Conservation (phyloP, 2,888 invertebrate genomes). For the Priocnemis perturbator region DNA sequence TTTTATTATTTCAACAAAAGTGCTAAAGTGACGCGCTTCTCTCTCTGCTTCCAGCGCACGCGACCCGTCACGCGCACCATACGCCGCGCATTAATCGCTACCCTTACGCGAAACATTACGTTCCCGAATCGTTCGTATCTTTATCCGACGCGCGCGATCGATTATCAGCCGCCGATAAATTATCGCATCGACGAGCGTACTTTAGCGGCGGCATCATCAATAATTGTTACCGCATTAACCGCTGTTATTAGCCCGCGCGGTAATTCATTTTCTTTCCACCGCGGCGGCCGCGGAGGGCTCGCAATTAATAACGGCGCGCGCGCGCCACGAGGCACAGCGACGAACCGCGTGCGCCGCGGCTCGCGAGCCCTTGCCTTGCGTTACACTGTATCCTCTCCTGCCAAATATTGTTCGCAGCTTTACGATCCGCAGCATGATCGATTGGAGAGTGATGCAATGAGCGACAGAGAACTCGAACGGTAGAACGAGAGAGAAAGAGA, state of each 20-base stretch:
- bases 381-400: constrained; percentile 26
- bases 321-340: constrained; percentile 40
- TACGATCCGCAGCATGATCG: not conserved
- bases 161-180: constrained; percentile 51
- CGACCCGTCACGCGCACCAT: too few relatives aligned
- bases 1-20: too few relatives aligned
- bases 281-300: constrained; percentile 1
- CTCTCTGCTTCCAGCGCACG: too few relatives aligned
- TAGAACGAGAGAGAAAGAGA: constrained; percentile 19
- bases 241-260: constrained; percentile 47
- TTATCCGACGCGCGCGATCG: constrained; percentile 24
- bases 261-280: constrained; percentile 38
- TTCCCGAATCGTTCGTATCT: constrained; percentile 1
- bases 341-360: constrained; percentile 41
- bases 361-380: constrained; percentile 37
- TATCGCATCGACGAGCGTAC: constrained; percentile 46
- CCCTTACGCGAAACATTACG: not conserved
- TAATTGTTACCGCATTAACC: constrained; percentile 52
- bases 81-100: not conserved
- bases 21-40: too few relatives aligned
- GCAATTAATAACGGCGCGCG: constrained; percentile 47
- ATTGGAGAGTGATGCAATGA: not conserved
- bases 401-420: too few relatives aligned
- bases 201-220: constrained; percentile 55
- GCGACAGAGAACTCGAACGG: constrained; percentile 18